A percentile compares a stretch with the other conserved stretches of the same genome.
These are phyloP conservation scores for Neomicropteryx cornuta DNA, from an alignment of 1,140 invertebrate genomes.

Conservation along the genomic window DNA sequence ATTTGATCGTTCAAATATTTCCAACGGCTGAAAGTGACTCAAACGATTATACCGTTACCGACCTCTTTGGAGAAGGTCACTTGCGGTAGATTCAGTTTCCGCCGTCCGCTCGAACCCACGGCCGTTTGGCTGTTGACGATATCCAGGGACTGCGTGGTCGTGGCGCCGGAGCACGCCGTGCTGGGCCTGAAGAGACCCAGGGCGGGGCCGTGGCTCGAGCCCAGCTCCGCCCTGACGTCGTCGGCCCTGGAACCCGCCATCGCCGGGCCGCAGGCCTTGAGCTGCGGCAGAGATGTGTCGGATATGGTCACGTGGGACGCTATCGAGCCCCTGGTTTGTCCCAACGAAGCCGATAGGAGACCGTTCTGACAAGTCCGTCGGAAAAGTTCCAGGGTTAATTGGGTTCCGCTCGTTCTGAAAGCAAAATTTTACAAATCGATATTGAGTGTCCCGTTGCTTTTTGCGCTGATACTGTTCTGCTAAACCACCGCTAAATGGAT, in stretches of 20 bases:
- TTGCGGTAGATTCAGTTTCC: conserved; percentile 58
- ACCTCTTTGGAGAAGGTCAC: conserved; percentile 78
- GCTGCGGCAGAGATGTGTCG: conserved; percentile 14
- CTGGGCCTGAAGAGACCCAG: conserved; percentile 28
- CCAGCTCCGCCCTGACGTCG: conserved; percentile 16
- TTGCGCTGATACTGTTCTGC: no score
- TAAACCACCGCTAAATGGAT: no score
- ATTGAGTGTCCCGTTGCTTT: no score
- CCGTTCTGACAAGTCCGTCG: conserved; percentile 42
- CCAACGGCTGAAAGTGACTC: no score
- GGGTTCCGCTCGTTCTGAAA: conserved; percentile 52
- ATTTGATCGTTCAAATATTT: not conserved
- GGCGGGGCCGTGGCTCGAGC: conserved; percentile 18
- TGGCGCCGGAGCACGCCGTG: conserved; percentile 35
- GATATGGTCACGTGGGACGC: conserved; percentile 25
- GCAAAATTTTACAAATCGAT: conserved; percentile 3
- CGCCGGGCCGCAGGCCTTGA: conserved; percentile 22
- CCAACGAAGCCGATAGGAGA: conserved; percentile 16
- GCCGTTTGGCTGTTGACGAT: conserved; percentile 7
- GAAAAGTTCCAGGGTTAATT: conserved; percentile 67
- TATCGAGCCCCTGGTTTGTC: conserved; percentile 25
- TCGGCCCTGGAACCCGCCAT: conserved; percentile 21
- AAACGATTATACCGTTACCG: conserved; percentile 60
- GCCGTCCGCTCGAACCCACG: conserved; percentile 39
- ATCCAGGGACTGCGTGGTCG: conserved; percentile 26